These are phyloP conservation scores for Trachelipus rathkii DNA, from an alignment of 1,140 invertebrate genomes.

Conservation along the genomic window DNA sequence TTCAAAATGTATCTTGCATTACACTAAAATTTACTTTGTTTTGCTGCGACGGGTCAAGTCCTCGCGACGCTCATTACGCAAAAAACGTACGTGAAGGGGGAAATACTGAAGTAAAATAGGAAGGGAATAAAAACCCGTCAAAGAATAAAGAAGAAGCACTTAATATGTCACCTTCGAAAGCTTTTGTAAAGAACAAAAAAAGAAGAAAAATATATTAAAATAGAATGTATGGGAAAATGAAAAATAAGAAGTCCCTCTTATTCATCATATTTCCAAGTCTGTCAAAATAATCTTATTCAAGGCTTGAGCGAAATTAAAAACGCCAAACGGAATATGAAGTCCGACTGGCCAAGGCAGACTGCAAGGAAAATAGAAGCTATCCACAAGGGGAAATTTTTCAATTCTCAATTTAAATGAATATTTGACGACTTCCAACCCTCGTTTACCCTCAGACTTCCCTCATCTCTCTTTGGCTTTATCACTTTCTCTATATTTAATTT, in stretches of 20 bases:
- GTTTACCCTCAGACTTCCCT: not conserved
- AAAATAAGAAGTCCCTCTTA: conserved; percentile 1
- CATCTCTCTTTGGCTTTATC: conserved; percentile 5
- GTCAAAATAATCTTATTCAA: conserved; percentile 6
- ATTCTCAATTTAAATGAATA: conserved; percentile 12
- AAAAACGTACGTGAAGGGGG: too few species aligned
- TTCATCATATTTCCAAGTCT: conserved; percentile 5
- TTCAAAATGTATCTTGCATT: too few species aligned
- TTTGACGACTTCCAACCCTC: not conserved
- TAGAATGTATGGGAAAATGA: not conserved
- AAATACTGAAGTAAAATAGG: too few species aligned
- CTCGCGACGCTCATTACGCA: too few species aligned
- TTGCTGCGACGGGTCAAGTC: too few species aligned
- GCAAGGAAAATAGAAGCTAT: not conserved
- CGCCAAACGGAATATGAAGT: not conserved
- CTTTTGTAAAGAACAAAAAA: not conserved
- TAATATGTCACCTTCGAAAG: not conserved
- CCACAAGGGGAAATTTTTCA: conserved; percentile 7
- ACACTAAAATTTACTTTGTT: too few species aligned
- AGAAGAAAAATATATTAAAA: not conserved
- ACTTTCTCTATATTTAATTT: conserved; percentile 9
- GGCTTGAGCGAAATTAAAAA: conserved; percentile 7
- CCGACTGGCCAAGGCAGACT: not conserved
- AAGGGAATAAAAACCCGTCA: too few species aligned
- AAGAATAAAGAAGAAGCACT: too few species aligned